These are phyloP conservation scores for Choreutis nemorana DNA, from an alignment of 2,888 invertebrate species.

Conservation along the genomic window DNA sequence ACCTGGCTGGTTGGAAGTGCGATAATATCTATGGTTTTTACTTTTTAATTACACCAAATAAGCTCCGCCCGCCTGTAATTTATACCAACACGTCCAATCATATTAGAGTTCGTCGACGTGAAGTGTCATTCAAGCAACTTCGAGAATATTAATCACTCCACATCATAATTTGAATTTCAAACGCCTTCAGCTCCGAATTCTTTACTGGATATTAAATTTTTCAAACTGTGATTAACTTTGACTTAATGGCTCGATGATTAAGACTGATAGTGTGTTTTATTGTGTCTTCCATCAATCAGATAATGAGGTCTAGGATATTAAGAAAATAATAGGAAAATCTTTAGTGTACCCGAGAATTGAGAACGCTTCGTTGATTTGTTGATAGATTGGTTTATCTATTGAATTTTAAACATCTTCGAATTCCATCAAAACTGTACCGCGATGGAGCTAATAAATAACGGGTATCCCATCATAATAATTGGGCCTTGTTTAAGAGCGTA, in stretches of 20 bases:
- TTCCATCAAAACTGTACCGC: too few species aligned
- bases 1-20: conserved; percentile 39
- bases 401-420: too few species aligned
- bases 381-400: too few species aligned
- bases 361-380: too few species aligned
- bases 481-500: conserved; percentile 15
- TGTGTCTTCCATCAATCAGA: too few species aligned
- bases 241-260: conserved; percentile 1
- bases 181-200: conserved; percentile 19
- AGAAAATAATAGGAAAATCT: too few species aligned
- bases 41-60: conserved; percentile 53
- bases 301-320: too few species aligned
- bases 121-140: conserved; percentile 34
- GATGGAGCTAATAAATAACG: too few species aligned
- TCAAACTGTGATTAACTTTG: too few species aligned
- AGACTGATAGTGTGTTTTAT: conserved; percentile 4
- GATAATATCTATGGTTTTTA: conserved; percentile 55
- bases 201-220: conserved; percentile 4
- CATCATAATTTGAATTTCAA: conserved; percentile 26
- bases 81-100: conserved; percentile 60
- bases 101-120: conserved; percentile 48
- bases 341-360: too few species aligned
- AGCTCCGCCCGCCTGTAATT: conserved; percentile 46
- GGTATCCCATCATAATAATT: too few species aligned
- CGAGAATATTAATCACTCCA: conserved; percentile 47